These are phyloP conservation scores for Drosophila histrio DNA, from an alignment of 2,888 invertebrate species.

Conservation along the genomic window DNA sequence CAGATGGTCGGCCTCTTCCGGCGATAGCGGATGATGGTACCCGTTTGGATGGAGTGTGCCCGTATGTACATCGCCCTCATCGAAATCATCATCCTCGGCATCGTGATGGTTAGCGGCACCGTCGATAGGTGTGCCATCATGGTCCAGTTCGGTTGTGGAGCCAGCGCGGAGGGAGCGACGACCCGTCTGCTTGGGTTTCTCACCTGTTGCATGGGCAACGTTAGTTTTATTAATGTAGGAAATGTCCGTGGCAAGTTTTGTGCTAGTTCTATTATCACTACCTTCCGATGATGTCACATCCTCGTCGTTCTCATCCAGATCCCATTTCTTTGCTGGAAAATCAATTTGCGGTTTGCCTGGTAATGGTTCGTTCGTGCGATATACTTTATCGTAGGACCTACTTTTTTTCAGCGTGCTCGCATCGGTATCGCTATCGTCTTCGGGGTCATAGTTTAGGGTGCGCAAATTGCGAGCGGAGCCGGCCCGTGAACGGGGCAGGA, in stretches of 20 bases:
- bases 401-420: constrained; percentile 87
- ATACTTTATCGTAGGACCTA: constrained; percentile 91
- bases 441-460: constrained; percentile 83
- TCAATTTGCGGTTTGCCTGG: constrained; percentile 89
- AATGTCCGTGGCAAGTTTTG: constrained; percentile 87
- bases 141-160: constrained; percentile 82
- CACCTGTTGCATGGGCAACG: constrained; percentile 82
- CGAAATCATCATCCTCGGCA: constrained; percentile 63
- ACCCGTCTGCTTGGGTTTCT: constrained; percentile 86
- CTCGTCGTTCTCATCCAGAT: constrained; percentile 88
- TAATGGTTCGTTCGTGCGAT: constrained; percentile 93
- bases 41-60: constrained; percentile 71
- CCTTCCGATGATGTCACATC: constrained; percentile 87
- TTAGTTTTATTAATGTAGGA: constrained; percentile 85
- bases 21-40: constrained; percentile 78
- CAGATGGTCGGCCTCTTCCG: constrained; percentile 72
- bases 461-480: constrained; percentile 86
- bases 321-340: constrained; percentile 93
- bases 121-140: constrained; percentile 48
- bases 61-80: constrained; percentile 64
- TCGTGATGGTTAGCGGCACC: constrained; percentile 33
- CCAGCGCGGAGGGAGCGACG: constrained; percentile 85
- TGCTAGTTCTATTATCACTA: constrained; percentile 86
- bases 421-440: constrained; percentile 86
- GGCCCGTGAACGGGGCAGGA: constrained; percentile 86